Evolutionary conservation across 2,797 vertebrate genomes (phyloP).

Genomic region (Cossypha dichroa): DNA sequence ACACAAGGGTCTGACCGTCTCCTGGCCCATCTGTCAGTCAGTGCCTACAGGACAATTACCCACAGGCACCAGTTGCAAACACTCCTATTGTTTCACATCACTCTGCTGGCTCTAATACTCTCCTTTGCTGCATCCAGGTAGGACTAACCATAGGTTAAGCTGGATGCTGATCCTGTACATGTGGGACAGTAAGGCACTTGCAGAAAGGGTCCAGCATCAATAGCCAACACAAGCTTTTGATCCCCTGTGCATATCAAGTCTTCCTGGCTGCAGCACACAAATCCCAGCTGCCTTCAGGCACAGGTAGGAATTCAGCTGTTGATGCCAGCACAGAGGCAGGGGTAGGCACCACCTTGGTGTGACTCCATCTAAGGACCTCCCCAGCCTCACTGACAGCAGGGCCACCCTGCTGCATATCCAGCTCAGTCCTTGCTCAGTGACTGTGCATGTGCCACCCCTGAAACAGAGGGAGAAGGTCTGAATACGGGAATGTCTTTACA

Average conservation of each 20-base stretch:
- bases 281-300: neutral
- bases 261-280: neutral
- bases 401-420: neutral
- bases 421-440: rapidly evolving
- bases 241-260: neutral
- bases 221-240: neutral
- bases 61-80: neutral
- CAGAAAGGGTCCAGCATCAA: neutral
- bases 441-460: neutral
- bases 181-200: neutral
- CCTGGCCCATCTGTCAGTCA: neutral
- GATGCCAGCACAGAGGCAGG: neutral
- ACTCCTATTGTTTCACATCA: rapidly evolving
- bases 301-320: neutral
- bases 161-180: neutral
- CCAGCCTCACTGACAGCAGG: neutral
- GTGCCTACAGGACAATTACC: neutral
- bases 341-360: neutral
- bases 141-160: neutral
- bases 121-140: neutral
- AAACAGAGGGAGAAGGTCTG: neutral
- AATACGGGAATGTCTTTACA: neutral
- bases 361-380: neutral
- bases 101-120: neutral
- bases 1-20: neutral